A percentile compares a stretch with the other conserved stretches of the same genome.
Evolutionary conservation across 2,888 invertebrate species (phyloP).

Genomic region (Schrankia costaestrigalis): DNA sequence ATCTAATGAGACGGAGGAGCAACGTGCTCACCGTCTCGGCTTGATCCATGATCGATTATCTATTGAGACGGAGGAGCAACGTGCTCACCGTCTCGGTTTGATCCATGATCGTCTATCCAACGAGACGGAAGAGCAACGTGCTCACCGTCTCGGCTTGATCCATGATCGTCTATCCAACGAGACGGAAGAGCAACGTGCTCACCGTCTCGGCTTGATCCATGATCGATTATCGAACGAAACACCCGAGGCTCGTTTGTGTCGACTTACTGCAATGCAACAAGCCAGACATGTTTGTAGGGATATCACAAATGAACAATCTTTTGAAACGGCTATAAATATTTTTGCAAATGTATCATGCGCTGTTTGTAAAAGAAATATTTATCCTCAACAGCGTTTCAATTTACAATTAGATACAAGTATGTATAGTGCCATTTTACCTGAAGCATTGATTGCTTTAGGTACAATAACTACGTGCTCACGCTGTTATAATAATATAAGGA

Average conservation of each 20-base stretch:
- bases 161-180: slow-evolving; percentile 5
- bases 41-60: slow-evolving; percentile 6
- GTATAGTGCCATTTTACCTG: slow-evolving; percentile 9
- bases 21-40: slow-evolving; percentile 4
- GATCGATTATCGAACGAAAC: slow-evolving; percentile 8
- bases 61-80: slow-evolving; percentile 3
- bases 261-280: slow-evolving; percentile 7
- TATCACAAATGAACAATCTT: slow-evolving; percentile 8
- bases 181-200: too few relatives aligned
- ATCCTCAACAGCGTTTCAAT: slow-evolving; percentile 14
- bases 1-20: slow-evolving; percentile 4
- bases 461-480: slow-evolving; percentile 17
- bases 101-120: slow-evolving; percentile 6
- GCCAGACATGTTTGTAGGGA: slow-evolving; percentile 10
- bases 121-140: slow-evolving; percentile 5
- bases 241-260: slow-evolving; percentile 2
- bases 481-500: slow-evolving; percentile 20
- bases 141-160: not conserved
- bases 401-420: slow-evolving; percentile 1
- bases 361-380: slow-evolving; percentile 8
- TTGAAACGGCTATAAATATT: slow-evolving; percentile 8
- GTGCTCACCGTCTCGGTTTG: slow-evolving; percentile 1
- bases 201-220: too few relatives aligned
- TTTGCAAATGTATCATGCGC: slow-evolving; percentile 10
- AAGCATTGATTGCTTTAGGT: slow-evolving; percentile 8